Evolutionary conservation across 2,113 vertebrate genomes (phyloP), one percentile per base, ranked within the genome.

Genomic region (Hoplias malabaricus): DNA sequence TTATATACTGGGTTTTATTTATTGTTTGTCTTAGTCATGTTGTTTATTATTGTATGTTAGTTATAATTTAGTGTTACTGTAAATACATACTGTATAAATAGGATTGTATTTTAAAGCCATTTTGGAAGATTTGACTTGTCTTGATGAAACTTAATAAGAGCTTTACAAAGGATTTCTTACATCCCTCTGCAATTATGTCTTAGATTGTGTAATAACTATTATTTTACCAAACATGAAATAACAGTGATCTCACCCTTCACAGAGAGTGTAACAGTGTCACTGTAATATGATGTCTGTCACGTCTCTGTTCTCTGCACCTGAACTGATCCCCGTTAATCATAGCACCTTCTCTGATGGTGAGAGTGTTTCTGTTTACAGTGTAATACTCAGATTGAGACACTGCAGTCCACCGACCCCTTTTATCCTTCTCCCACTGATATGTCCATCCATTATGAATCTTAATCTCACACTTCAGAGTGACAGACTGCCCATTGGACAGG

Each of bases 401-500:
- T 56, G 3, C 23, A 16, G 50, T 19, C 21, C 4, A 69, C 29
- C 23, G n/a, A n/a, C 6, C 12, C 1, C 11, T 9, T 21, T 1
- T 16, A 13, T 19, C 19, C 42, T 62, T n/a, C 56, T 38, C 21
- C 59, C 59, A 75, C 61, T 27, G 19, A 54, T 67, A 40, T 66
- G 3, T 56, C 73, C 73, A 75, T 42, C 4, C 1, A 31, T 67
- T 11, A 10, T 74, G 23, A 56, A 33, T 0, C 1, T 29, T 14
- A 4, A 75, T 66, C 19, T 13, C 61, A 54, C 73, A 75, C 21
- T 5, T 54, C 73, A 75, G 62, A 54, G 7, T 56, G 46, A 75
- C 29, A 53, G 29, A 73, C 46, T 75, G 61, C 67, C 73, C 73
- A 54, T 16, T 19, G 73, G 54, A 75, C 9, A 76, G 43, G 40